phyloP scores from a whole-genome alignment of 2,797 vertebrate genomes.

The Lepus townsendii region DNA sequence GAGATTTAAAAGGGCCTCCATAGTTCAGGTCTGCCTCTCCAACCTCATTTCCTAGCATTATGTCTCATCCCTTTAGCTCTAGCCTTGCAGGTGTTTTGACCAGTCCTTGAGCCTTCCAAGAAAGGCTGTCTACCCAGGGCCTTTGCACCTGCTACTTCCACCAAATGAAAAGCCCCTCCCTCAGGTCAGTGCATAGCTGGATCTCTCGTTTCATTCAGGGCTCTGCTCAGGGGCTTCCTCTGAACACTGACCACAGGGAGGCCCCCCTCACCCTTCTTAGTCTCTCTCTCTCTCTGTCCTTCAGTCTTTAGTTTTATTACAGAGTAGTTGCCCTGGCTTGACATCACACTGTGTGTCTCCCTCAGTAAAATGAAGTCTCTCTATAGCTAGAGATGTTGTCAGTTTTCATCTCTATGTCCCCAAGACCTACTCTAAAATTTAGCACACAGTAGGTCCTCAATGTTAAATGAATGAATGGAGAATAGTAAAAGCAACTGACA shows the following conservation, averaged over 20 bases:
- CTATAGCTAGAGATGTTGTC: not conserved
- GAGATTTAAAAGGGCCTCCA: not conserved
- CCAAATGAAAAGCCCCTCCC: not conserved
- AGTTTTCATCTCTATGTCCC: not conserved
- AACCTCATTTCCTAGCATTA: not conserved
- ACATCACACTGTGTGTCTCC: not conserved
- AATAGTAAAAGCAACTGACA: conserved; percentile 20
- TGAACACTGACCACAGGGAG: not conserved
- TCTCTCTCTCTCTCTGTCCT: not conserved
- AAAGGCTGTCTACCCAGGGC: not conserved
- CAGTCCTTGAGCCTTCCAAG: not conserved
- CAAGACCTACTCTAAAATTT: not conserved
- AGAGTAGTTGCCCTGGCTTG: not conserved
- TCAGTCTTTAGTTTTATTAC: not conserved
- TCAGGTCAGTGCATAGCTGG: not conserved
- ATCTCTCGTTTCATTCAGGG: not conserved
- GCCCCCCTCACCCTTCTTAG: not conserved
- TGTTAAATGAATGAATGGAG: not conserved
- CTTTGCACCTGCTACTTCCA: not conserved
- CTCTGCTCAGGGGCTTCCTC: not conserved
- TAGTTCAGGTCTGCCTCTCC: not conserved
- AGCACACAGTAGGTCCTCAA: not conserved
- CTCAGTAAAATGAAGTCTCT: not conserved
- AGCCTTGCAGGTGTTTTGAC: not conserved
- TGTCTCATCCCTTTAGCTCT: not conserved